Conservation (phyloP, 2,888 invertebrate species). For the Cylindroiulus punctatus region DNA sequence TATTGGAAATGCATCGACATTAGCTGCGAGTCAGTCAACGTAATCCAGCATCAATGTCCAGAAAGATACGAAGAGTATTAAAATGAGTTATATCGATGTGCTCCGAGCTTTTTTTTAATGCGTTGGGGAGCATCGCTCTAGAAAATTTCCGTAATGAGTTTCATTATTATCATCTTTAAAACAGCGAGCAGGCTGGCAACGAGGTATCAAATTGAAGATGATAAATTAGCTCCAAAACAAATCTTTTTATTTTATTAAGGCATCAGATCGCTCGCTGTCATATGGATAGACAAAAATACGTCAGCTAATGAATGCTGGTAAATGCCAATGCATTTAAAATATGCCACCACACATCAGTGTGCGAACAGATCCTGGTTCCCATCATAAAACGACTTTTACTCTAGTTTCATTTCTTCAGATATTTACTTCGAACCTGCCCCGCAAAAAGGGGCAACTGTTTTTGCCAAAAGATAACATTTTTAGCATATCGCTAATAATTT, state of each 20-base stretch:
- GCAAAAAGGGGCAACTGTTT: neutral
- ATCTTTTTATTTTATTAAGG: conserved; percentile 32
- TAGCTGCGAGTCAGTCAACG: too few relatives aligned
- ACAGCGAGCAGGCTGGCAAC: neutral
- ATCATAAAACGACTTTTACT: neutral
- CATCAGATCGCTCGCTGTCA: neutral
- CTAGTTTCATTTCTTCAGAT: neutral
- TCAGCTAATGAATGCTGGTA: conserved; percentile 23
- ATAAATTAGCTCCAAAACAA: neutral
- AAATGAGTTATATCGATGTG: too few relatives aligned
- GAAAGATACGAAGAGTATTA: too few relatives aligned
- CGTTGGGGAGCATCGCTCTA: neutral
- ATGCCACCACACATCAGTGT: neutral
- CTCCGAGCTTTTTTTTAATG: neutral
- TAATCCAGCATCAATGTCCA: too few relatives aligned
- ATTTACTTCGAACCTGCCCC: neutral
- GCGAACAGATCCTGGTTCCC: neutral
- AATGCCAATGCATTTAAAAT: neutral
- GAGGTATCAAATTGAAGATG: conserved; percentile 3
- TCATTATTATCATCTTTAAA: conserved; percentile 17
- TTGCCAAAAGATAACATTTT: neutral
- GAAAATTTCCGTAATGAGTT: conserved; percentile 5
- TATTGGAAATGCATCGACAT: too few relatives aligned
- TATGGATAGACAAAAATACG: neutral
- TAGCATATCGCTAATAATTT: neutral